Evolutionary conservation across 2,888 invertebrate species (phyloP).

Genomic region (Leucophenga montana): DNA sequence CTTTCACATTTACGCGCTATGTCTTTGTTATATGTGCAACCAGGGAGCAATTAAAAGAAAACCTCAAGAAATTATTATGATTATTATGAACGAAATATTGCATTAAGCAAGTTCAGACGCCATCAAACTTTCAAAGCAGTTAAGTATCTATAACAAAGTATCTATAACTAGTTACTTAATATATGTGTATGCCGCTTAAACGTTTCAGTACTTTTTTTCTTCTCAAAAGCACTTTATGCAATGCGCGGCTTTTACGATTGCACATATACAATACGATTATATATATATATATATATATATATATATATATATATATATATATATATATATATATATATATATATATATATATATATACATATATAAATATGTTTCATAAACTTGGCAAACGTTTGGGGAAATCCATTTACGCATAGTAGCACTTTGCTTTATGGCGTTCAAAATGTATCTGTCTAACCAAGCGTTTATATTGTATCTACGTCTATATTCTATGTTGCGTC

Average conservation of each 20-base stretch:
- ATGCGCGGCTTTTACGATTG: constrained; percentile 43
- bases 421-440: constrained; percentile 22
- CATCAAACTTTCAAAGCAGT: background rate
- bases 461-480: no score
- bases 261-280: no score
- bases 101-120: background rate
- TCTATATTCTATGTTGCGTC: no score
- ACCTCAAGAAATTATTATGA: constrained; percentile 61
- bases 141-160: background rate
- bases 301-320: no score
- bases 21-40: constrained; percentile 57
- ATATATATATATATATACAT: no score
- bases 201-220: no score
- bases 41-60: constrained; percentile 69
- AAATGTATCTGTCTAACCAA: constrained; percentile 25
- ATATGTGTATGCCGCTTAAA: background rate
- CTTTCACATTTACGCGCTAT: no score
- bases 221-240: constrained; percentile 19
- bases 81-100: constrained; percentile 58
- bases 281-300: no score
- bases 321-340: no score
- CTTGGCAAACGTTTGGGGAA: constrained; percentile 66
- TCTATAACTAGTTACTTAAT: background rate
- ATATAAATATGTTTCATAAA: constrained; percentile 64
- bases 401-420: constrained; percentile 67